phyloP scores from a whole-genome alignment of 2,888 invertebrate genomes.

The Microchrysa polita region DNA sequence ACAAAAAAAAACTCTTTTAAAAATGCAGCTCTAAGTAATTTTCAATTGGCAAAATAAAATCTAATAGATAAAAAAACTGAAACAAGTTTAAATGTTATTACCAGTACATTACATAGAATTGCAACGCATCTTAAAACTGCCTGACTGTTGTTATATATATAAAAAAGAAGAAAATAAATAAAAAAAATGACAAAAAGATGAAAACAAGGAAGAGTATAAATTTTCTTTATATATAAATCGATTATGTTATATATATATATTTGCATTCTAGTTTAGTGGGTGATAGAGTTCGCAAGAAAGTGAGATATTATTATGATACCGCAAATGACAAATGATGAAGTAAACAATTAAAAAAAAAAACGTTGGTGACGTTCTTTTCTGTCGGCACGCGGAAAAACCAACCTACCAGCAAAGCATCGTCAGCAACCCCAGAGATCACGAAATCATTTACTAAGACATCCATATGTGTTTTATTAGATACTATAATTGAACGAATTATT shows the following conservation, averaged over 20 bases:
- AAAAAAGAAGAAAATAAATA: conserved; percentile 27
- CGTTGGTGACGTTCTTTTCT: too few species aligned
- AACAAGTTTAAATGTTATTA: conserved; percentile 42
- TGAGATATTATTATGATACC: too few species aligned
- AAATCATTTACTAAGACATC: too few species aligned
- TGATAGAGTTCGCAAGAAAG: conserved; percentile 30
- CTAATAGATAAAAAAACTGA: conserved; percentile 23
- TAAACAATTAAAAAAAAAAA: too few species aligned
- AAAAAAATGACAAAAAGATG: conserved; percentile 40
- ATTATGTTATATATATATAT: conserved; percentile 39
- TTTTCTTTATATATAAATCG: conserved; percentile 38
- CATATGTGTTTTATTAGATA: conserved; percentile 10
- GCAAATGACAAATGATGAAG: too few species aligned
- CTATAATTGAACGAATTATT: conserved; percentile 19
- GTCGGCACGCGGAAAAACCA: too few species aligned
- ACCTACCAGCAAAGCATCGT: too few species aligned
- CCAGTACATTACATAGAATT: conserved; percentile 41
- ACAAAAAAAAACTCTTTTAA: not conserved
- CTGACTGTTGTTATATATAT: conserved; percentile 51
- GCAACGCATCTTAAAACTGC: conserved; percentile 51
- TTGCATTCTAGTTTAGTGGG: conserved; percentile 33
- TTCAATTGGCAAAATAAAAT: conserved; percentile 27
- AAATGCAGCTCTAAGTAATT: conserved; percentile 25
- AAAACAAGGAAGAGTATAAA: conserved; percentile 33
- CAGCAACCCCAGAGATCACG: too few species aligned